phyloP scores from a whole-genome alignment of 1,140 invertebrate genomes.

The Tribolium madens region DNA sequence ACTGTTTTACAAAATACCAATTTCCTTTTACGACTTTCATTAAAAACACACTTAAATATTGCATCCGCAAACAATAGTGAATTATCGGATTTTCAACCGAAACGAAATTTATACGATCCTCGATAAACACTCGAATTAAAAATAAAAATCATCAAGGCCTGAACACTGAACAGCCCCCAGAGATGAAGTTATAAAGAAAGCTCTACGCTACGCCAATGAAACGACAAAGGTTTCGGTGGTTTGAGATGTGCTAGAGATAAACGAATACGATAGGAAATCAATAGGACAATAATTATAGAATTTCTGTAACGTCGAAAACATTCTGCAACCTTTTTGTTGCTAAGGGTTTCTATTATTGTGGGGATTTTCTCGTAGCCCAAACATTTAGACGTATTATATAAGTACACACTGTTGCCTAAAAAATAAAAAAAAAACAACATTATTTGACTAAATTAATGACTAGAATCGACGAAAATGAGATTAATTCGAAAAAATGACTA shows the following conservation, averaged over 20 bases:
- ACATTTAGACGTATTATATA: constrained; percentile 43
- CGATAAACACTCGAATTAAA: constrained; percentile 18
- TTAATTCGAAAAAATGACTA: constrained; percentile 12
- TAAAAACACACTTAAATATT: constrained; percentile 37
- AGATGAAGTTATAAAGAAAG: constrained; percentile 41
- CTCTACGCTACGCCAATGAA: constrained; percentile 37
- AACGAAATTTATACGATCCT: neutral
- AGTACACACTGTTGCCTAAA: constrained; percentile 41
- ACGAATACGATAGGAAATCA: constrained; percentile 53
- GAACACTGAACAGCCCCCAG: neutral
- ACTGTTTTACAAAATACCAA: constrained; percentile 44
- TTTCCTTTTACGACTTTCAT: constrained; percentile 44
- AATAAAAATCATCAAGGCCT: neutral
- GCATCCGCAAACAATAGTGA: neutral
- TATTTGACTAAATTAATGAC: neutral
- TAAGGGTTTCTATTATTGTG: constrained; percentile 43
- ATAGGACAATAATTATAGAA: constrained; percentile 53
- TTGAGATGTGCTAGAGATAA: constrained; percentile 51
- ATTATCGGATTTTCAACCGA: too few species aligned
- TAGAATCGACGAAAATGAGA: constrained; percentile 2
- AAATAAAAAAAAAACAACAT: constrained; percentile 8
- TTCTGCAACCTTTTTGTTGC: constrained; percentile 47
- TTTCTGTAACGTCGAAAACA: constrained; percentile 49
- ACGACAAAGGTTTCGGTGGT: constrained; percentile 42
- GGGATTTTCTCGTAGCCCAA: constrained; percentile 41